Base-by-base conservation (phyloP, 2,797 vertebrate species). In the Sarcophilus harrisii region DNA sequence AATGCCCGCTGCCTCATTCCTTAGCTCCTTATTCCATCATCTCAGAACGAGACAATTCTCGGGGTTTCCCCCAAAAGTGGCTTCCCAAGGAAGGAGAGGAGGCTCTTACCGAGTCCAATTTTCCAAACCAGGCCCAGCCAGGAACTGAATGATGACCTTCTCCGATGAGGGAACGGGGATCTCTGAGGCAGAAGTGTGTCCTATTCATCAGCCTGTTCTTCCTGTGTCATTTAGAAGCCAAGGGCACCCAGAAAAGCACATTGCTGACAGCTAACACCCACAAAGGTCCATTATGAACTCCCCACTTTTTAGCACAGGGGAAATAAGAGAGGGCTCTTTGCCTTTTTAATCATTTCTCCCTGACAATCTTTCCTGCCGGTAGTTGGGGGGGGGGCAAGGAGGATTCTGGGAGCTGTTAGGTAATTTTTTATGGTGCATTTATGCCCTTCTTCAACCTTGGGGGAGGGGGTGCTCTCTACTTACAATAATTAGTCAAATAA, bases 401-500 rank as follows among this genome's bases (percentile, higher is more conserved):
- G 95, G 96, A 98, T 98, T 97, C 49, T 96, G 60, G 94, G 87
- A 94, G 66, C 92, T 96, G 96, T 97, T 98, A 98, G 97, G 98
- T 98, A 98, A 98, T 98, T 98, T 97, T 98, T 98, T 98, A 98
- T 98, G 98, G 98, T 97, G 97, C 94, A 97, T 98, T 98, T 95
- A 90, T 96, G 59, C 55, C 95, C 90, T 94, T 94, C 73, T 81
- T 24, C 38, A 81, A 10, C 73, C 38, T 24, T 81, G 73, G 73
- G 18, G 73, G 38, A 81, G 73, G 38, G 21, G 9, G 95, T 98
- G 95, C 97, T 96, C 96, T 98, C 97, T 97, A 98, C 98, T 98
- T 98, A 98, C 96, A 98, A 98, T 98, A 98, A 98, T 98, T 98
- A 99, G 98, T 94, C 97, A 96, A 98, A 98, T 98, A 98, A 98